Evolutionary conservation across 2,888 invertebrate species (phyloP), one percentile per base, ranked within the genome.

Genomic region (Drosophila neonasuta): DNA sequence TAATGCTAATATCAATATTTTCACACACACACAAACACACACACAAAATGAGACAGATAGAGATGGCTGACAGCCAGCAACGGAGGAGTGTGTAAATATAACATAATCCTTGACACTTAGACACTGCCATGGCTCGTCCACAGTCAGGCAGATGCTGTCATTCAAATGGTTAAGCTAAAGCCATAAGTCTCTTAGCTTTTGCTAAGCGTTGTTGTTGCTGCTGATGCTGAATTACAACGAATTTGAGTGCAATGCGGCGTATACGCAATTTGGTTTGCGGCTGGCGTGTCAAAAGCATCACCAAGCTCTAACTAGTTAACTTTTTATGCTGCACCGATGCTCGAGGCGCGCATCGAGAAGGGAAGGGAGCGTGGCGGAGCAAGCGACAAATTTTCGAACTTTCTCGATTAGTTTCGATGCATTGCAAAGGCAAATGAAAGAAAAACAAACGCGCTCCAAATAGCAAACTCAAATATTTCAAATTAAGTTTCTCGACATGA

Each of bases 401-500:
- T 83, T 83, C 86, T 83, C 83, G 83, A 83, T 83, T 83, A 86
- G 87, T 85, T 87, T 65, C 72, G 73, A 79, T 87, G 82, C 79
- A 58, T 66, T 59, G 79, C 73, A 62, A 73, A 65, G 54, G 68
- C 63, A 73, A 79, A 74, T 66, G 67, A 71, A 78, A 71, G 72
- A 77, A 74, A 78, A 86, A 75, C 78, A 75, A 82, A 71, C 50
- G 67, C 68, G 77, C 62, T 59, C 67, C 80, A 86, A 86, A 86
- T 84, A 67, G 76, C 76, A 83, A 83, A 83, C 87, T 83, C 86
- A 86, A 83, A 83, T 83, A 83, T 86, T 83, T 83, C 85, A 86
- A 83, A 83, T 83, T 83, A 83, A 83, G 83, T 83, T 83, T 86
- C 83, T 81, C 82, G 78, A 82, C 85, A 83, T 83, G 86, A 86